Evolutionary conservation across 2,888 invertebrate genomes (phyloP).

Genomic region (Spodoptera picta): DNA sequence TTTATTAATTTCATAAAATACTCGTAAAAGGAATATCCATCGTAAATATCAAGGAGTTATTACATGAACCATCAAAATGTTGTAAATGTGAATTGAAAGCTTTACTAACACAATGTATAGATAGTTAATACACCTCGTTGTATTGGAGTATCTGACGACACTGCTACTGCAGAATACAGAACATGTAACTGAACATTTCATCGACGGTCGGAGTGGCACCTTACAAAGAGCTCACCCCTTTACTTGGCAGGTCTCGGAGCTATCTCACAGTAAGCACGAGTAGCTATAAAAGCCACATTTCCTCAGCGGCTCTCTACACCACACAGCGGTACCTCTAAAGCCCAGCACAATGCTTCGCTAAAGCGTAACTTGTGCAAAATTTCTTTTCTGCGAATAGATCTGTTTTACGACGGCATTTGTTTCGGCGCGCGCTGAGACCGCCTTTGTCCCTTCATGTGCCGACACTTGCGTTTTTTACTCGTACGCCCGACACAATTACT

Average conservation of each 20-base stretch:
- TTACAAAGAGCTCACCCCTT: conserved; percentile 3
- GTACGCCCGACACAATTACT: conserved; percentile 58
- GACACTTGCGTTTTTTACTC: conserved; percentile 56
- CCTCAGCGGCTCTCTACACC: conserved; percentile 34
- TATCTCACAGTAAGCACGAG: conserved; percentile 32
- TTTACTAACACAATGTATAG: too few relatives aligned
- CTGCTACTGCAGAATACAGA: too few relatives aligned
- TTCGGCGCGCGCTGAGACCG: conserved; percentile 62
- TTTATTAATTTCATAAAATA: too few relatives aligned
- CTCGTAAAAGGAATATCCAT: too few relatives aligned
- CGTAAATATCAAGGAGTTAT: too few relatives aligned
- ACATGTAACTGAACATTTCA: too few relatives aligned
- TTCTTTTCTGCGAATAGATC: conserved; percentile 82
- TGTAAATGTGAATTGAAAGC: too few relatives aligned
- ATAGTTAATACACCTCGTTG: too few relatives aligned
- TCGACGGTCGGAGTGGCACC: too few relatives aligned
- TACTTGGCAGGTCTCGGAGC: conserved; percentile 17
- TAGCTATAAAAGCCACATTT: conserved; percentile 50
- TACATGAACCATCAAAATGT: too few relatives aligned
- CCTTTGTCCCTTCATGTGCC: conserved; percentile 69
- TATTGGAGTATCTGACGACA: too few relatives aligned
- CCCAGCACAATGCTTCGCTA: conserved; percentile 49
- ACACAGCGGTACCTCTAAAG: conserved; percentile 42
- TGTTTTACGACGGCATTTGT: conserved; percentile 80
- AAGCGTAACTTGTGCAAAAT: conserved; percentile 78